Evolutionary conservation across 1,140 invertebrate species (phyloP), one percentile per base, ranked within the genome.

Genomic region (Araneus ventricosus): DNA sequence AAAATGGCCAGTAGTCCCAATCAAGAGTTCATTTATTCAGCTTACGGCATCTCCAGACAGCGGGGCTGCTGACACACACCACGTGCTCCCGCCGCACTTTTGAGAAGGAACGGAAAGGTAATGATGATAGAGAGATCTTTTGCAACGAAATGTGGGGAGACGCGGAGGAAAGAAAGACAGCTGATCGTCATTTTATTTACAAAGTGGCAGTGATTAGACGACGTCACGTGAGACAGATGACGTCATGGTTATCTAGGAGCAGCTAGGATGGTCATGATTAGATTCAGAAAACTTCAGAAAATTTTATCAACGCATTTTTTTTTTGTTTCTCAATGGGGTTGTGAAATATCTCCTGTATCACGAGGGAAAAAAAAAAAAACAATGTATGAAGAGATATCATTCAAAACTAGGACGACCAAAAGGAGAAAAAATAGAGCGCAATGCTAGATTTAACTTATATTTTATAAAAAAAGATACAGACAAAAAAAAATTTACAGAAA

Each of bases 131-230:
- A 67, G 24, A 37, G 30, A 37, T 30, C 39, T 8, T 52, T 52
- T 52, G 45, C 10, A 52, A 52, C 45, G 45, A 52, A 52, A 52
- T 14, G 45, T 0, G 14, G 45, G 45, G 45, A 17, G 45, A 52
- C 45, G 45, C 10, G 45, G 45, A 14, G 17, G 45, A 14, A 37
- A 61, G 34, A 88, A 30, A 20, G 89, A 90, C 89, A 90, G 89
- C 89, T 82, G 89, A 90, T 90, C 75, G 70, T 84, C 89, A 39
- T 84, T 84, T 39, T 57, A 90, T 90, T 90, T 82, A 90, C 75
- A 90, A 63, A 45, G 89, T n/a, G n/a, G 34, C 89, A 57, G 75
- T 82, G 89, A 90, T 90, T 90, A 90, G 70, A 39, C 61, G 37
- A 34, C 52, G 24, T 41, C 63, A 67, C 63, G 14, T n/a, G n/a